Percentiles rank a stretch among this genome's conserved stretches.
Evolutionary conservation across 2,888 invertebrate species (phyloP).

Genomic region (Ectropis crepuscularia): DNA sequence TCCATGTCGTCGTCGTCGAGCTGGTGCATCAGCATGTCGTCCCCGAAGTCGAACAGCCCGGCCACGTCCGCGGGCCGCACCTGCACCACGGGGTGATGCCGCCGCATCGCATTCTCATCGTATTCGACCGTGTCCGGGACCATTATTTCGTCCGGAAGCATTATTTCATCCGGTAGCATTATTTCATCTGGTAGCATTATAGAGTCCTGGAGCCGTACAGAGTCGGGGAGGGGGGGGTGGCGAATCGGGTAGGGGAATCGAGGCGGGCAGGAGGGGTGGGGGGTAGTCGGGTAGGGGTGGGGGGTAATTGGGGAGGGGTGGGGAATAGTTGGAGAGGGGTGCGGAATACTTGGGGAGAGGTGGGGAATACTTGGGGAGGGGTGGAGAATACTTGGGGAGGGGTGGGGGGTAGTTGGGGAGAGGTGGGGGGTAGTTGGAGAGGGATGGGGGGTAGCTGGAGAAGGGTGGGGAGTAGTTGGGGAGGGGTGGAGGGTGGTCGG

Average conservation of each 20-base stretch:
- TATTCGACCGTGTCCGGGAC: not conserved
- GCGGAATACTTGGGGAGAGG: too few species aligned
- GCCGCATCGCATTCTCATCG: not conserved
- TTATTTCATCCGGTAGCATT: conserved; percentile 20
- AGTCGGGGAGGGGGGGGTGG: not conserved
- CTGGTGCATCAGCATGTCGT: conserved; percentile 39
- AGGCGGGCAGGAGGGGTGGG: too few species aligned
- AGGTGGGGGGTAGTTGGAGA: too few species aligned
- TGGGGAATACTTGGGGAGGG: too few species aligned
- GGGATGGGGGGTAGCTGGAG: too few species aligned
- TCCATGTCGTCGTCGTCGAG: conserved; percentile 36
- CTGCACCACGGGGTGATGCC: conserved; percentile 9
- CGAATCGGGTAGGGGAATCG: too few species aligned
- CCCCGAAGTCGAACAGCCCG: conserved; percentile 39
- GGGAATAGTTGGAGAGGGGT: too few species aligned
- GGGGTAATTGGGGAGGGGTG: too few species aligned
- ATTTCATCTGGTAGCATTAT: conserved; percentile 12
- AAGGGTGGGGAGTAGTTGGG: not conserved
- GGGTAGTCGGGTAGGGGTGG: too few species aligned
- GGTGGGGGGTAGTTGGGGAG: too few species aligned
- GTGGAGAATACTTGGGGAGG: too few species aligned
- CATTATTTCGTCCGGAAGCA: conserved; percentile 16
- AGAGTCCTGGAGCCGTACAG: not conserved
- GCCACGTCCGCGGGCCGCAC: conserved; percentile 38
- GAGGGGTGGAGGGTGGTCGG: too few species aligned